Evolutionary conservation across 1,140 invertebrate genomes (phyloP), one percentile per base, ranked within the genome.

Genomic region (Ylistrum balloti): DNA sequence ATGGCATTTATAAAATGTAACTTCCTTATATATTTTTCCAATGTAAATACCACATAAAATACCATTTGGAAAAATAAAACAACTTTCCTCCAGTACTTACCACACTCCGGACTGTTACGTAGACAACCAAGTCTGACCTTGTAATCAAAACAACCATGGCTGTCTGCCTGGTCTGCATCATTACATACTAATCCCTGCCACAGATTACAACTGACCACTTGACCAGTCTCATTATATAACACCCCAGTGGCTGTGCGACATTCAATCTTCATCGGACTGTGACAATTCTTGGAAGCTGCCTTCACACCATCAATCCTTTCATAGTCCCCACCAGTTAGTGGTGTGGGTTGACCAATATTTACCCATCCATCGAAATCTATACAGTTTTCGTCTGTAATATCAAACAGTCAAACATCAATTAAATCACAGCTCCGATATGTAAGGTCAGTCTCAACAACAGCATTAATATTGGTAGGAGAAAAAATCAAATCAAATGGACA

Each of bases 161-260:
- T 89, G 0, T 89, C 93, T 10, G 92, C 88, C 88, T 94, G 93
- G 41, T 94, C 86, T 32, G 34, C 88, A n/a, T 95, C 94, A 28
- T 96, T 94, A 94, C 98, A 98, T 11, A 97, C 94, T 0, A 98
- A 96, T 0, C 98, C 98, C 41, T 97, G 96, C 94, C 98, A 97
- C 34, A 98, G 94, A 93, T 97, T 97, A 94, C 98, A 98, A 86
- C 97, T 97, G 0, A 98, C 97, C 93, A 98, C 97, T 86, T 98
- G 96, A 33, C 88, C 91, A 20, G 91, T 90, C 13, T 91, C 86
- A 20, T 93, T 90, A 41, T 91, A 90, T 34, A 88, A 88, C 5
- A 93, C 86, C 9, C 94, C 93, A 11, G 91, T 93, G 33, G 92
- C 93, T 0, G 91, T 93, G 15, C 94, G 92, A 56, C 95, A 96